These are phyloP conservation scores for Syncerus caffer DNA, from an alignment of 2,797 vertebrate species.

Conservation along the genomic window DNA sequence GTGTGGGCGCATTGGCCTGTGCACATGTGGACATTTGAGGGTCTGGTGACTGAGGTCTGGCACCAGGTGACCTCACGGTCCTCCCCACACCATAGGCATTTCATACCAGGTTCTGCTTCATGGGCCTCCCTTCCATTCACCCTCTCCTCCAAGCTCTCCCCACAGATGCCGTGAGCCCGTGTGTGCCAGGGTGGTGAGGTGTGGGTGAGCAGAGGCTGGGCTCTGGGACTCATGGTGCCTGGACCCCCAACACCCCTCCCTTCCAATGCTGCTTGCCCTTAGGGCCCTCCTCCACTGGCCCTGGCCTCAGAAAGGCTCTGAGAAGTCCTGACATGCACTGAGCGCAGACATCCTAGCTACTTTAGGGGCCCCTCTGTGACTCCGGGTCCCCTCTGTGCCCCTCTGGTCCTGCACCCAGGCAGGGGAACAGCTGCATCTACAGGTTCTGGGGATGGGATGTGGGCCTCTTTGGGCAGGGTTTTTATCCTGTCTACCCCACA, in stretches of 20 bases:
- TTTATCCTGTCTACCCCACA: background rate
- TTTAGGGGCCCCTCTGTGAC: background rate
- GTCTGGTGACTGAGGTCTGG: background rate
- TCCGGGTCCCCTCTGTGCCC: background rate
- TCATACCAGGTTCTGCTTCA: background rate
- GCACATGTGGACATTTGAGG: accelerated
- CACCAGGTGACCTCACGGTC: background rate
- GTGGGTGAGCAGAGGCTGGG: background rate
- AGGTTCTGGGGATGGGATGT: background rate
- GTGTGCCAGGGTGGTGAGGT: accelerated
- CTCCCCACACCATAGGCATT: accelerated
- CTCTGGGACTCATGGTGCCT: background rate
- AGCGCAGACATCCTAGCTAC: accelerated
- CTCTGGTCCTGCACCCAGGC: background rate
- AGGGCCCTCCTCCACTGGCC: no score
- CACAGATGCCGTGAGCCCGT: accelerated
- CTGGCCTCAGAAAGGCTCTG: background rate
- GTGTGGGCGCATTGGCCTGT: accelerated
- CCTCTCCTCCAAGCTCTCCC: background rate
- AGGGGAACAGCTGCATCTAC: background rate
- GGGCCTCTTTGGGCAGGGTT: background rate
- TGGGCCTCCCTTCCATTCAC: background rate
- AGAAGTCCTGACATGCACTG: background rate
- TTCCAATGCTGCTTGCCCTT: no score
- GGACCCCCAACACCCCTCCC: no score